Base-by-base conservation (phyloP, 1,140 invertebrate genomes). In the Oreohelix idahoensis region DNA sequence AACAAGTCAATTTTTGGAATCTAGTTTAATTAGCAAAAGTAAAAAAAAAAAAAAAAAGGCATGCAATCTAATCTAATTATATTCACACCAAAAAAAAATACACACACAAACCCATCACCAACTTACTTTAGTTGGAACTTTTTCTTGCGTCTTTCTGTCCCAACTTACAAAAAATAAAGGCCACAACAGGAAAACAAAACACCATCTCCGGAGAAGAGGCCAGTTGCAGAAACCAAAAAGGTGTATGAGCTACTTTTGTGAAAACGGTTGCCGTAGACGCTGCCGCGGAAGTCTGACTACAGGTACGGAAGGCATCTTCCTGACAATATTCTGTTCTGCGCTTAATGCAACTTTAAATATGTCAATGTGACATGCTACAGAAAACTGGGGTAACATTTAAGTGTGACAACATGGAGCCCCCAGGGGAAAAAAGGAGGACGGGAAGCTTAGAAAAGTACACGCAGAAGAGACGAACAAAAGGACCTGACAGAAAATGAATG, bases 291-390 rank as follows among this genome's bases (percentile, higher is more conserved):
- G 13, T 42, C 71, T 42, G 71, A 73, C 39, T 71, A 39, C 38
- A 36, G 69, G 38, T 26, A 36, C 38, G 26, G 5, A 10, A 76
- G 77, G 77, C 35, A 79, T 79, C 77, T 79, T 79, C 77, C n/a
- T n/a, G 13, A 79, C 77, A 79, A 79, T 79, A 79, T 79, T 79
- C 77, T 79, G 77, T 79, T 79, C n/a, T 79, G 77, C 77, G 77
- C 77, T 79, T 66, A 79, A 35, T 79, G 77, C 74, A 35, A 49
- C 74, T 76, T 73, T 42, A 39, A n/a, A 39, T 73, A 66, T 35
- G 29, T 32, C 63, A 66, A 11, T 66, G 1, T 35, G 63, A 32
- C 63, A 66, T 58, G 26, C 53, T 58, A 58, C 53, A 58, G 53
- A 58, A 58, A 10, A 58, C 23, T 58, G 23, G 53, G 10, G 53